Percentiles rank a stretch among this genome's conserved stretches.
These are phyloP conservation scores for Pantelozetes paolii DNA, from an alignment of 2,888 invertebrate genomes.

Conservation along the genomic window DNA sequence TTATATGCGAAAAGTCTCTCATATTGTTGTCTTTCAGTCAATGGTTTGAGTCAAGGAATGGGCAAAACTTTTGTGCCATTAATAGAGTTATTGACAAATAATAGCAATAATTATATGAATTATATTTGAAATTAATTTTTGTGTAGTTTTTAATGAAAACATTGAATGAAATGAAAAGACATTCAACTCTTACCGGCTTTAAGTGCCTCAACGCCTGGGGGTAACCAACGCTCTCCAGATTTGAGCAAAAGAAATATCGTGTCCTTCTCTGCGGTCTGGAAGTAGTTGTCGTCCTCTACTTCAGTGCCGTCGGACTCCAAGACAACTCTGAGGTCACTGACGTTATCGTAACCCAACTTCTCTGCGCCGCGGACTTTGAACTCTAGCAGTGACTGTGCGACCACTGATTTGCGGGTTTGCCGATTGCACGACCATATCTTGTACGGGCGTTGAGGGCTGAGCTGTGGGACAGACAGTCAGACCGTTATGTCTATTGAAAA, in stretches of 20 bases:
- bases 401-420: constrained; percentile 48
- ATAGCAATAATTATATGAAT: too few species aligned
- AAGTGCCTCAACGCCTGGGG: constrained; percentile 88
- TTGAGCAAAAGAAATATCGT: constrained; percentile 65
- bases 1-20: too few species aligned
- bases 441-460: constrained; percentile 47
- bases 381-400: constrained; percentile 47
- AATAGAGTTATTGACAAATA: too few species aligned
- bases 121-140: too few species aligned
- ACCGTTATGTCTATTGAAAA: not conserved
- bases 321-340: constrained; percentile 61
- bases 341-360: constrained; percentile 42
- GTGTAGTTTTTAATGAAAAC: too few species aligned
- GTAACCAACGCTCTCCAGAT: constrained; percentile 86
- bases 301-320: constrained; percentile 89
- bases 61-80: too few species aligned
- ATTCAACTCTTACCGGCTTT: constrained; percentile 67
- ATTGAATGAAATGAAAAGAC: too few species aligned
- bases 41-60: too few species aligned
- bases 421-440: constrained; percentile 49
- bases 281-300: constrained; percentile 92
- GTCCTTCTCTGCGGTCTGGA: constrained; percentile 80
- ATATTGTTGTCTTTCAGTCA: too few species aligned
- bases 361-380: constrained; percentile 46
- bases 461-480: constrained; percentile 33